Conservation (phyloP, 2,888 invertebrate genomes). For the Rhynchonema sp. region DNA sequence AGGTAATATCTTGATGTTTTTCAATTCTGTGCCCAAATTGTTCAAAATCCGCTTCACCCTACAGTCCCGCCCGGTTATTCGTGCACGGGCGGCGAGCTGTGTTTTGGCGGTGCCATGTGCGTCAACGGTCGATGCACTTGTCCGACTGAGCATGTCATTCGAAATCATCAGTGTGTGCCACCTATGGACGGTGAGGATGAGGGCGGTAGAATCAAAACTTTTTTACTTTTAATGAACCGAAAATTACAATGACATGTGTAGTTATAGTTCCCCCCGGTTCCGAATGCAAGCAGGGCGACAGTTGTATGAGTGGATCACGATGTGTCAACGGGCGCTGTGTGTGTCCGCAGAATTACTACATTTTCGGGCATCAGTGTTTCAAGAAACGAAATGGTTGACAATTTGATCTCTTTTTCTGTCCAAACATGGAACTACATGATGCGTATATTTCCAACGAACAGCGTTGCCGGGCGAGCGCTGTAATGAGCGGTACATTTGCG, state of each 20-base stretch:
- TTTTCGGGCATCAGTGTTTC: slow-evolving; percentile 7
- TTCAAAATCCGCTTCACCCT: no score
- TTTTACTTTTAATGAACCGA: no score
- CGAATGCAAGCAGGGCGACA: no score
- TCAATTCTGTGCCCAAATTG: no score
- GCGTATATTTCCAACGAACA: background rate
- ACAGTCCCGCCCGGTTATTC: slow-evolving; percentile 12
- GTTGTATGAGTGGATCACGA: slow-evolving; percentile 13
- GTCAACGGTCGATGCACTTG: slow-evolving; percentile 2
- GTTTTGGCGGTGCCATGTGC: slow-evolving; percentile 10
- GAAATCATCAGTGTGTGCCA: background rate
- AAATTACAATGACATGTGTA: no score
- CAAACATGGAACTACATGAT: background rate
- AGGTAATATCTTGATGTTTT: no score
- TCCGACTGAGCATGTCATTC: background rate
- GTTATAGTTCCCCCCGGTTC: no score
- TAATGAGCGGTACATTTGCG: background rate
- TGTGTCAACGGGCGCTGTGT: slow-evolving; percentile 12
- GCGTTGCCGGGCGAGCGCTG: background rate
- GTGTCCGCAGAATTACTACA: slow-evolving; percentile 9
- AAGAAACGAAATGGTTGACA: background rate
- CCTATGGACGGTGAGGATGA: background rate
- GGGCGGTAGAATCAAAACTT: no score
- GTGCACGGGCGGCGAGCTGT: slow-evolving; percentile 17
- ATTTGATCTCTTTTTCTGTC: background rate